Base-by-base conservation (phyloP, 92 coral and sea anemone species). In the Palythoa grandis region DNA sequence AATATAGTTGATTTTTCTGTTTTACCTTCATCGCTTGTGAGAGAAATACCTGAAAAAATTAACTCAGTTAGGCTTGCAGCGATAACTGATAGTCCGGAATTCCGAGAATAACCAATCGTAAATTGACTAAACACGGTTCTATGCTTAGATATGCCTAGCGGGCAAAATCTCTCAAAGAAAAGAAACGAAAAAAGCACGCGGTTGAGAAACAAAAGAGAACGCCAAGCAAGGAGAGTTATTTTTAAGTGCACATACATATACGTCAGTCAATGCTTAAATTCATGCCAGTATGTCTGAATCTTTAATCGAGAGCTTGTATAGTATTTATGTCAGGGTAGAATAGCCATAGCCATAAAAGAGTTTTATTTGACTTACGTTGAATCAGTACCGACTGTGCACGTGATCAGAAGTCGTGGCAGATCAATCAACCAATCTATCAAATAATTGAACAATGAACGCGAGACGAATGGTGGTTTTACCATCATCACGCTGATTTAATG, bases 91-190 rank as follows among this genome's bases (percentile, higher is more conserved):
- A 7, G n/a, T 76, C 66, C 19, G 8, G 20, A n/a, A 24, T 14
- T 16, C 11, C 37, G 24, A 6, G 13, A 52, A 8, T 11, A 25
- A 24, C 11, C 48, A 54, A 38, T 15, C 11, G 52, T 76, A 43
- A 43, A 43, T 75, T 53, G 82, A 25, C 82, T 76, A 54, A 76
- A 54, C 66, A 54, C 50, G 67, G 66, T 15, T 76, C 68, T 15
- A 15, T 54, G 79, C 11, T 54, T 76, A 17, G 10, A 76, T 76
- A 25, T 76, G 82, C 82, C 82, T 76, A 12, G 82, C 48, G 67
- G 66, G 67, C 68, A 53, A n/a, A 54, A 52, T 76, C 14, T 24
- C 61, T 15, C 11, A 29, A 54, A 56, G 50, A 54, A 76, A 52
- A 22, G 19, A 76, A 54, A 29, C 65, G 67, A 54, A 76, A 76